Percentiles rank a stretch among this genome's conserved stretches.
Conservation (phyloP, 2,888 invertebrate genomes). For the Xiphydria camelus region DNA sequence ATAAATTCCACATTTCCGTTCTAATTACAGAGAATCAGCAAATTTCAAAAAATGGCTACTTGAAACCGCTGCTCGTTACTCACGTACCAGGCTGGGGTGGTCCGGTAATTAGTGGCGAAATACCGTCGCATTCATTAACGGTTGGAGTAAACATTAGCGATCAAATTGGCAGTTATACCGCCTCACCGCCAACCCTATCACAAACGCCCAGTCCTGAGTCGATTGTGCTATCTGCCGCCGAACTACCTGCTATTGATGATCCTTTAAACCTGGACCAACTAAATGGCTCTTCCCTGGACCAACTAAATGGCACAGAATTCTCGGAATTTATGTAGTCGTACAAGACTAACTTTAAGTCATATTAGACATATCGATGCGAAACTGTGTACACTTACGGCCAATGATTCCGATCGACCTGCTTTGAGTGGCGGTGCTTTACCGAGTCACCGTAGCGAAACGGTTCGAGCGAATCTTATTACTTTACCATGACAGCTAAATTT, state of each 20-base stretch:
- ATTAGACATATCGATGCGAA: constrained; percentile 40
- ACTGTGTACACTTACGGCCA: too few relatives aligned
- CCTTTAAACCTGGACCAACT: constrained; percentile 54
- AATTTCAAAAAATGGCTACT: constrained; percentile 79
- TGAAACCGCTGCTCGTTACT: constrained; percentile 80
- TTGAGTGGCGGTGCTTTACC: too few relatives aligned
- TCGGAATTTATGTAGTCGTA: constrained; percentile 51
- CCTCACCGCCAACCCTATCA: constrained; percentile 64
- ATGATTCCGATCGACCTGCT: too few relatives aligned
- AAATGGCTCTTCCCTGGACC: constrained; percentile 43
- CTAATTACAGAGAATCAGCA: constrained; percentile 60
- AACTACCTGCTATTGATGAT: constrained; percentile 50
- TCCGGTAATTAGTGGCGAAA: constrained; percentile 54
- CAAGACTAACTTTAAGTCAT: constrained; percentile 47
- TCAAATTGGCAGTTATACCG: constrained; percentile 62
- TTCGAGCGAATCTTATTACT: too few relatives aligned
- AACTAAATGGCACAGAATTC: too few relatives aligned
- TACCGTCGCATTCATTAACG: constrained; percentile 51
- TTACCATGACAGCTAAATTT: too few relatives aligned
- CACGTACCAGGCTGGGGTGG: constrained; percentile 74
- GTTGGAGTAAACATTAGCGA: constrained; percentile 60
- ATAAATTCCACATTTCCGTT: not conserved
- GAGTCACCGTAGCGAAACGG: too few relatives aligned
- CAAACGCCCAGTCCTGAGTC: constrained; percentile 77
- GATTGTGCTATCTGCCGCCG: constrained; percentile 66